A percentile compares a stretch with the other conserved stretches of the same genome.
phyloP scores from a whole-genome alignment of 2,888 invertebrate species.

The Operophtera brumata region DNA sequence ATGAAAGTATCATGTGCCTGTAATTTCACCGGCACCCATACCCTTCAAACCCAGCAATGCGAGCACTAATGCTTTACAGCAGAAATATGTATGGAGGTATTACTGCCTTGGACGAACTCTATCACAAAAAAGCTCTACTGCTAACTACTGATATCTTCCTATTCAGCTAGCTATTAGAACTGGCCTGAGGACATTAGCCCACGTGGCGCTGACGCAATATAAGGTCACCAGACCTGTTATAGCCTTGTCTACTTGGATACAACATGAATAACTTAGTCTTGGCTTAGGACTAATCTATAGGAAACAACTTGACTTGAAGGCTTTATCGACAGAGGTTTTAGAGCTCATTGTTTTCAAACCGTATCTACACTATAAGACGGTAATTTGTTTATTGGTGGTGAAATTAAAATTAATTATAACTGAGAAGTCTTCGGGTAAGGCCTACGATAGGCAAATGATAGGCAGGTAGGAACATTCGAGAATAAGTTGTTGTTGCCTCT shows the following conservation, averaged over 20 bases:
- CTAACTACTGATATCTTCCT: conserved; percentile 20
- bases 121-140: too few relatives aligned
- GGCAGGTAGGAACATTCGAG: not conserved
- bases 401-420: too few relatives aligned
- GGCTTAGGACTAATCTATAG: conserved; percentile 4
- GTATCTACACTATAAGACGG: not conserved
- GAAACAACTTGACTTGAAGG: not conserved
- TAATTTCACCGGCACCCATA: too few relatives aligned
- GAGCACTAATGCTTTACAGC: too few relatives aligned
- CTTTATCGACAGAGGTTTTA: not conserved
- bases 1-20: too few relatives aligned
- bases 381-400: not conserved
- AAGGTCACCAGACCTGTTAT: conserved; percentile 35
- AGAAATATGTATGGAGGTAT: too few relatives aligned
- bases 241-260: conserved; percentile 28
- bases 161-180: conserved; percentile 24
- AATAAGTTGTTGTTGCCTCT: not conserved
- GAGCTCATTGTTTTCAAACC: not conserved
- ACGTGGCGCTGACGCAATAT: conserved; percentile 44
- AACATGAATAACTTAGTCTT: conserved; percentile 19
- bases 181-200: conserved; percentile 43
- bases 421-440: too few relatives aligned
- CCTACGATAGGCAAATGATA: too few relatives aligned
- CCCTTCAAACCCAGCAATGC: too few relatives aligned
- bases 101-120: too few relatives aligned